Evolutionary conservation across 1,140 invertebrate species (phyloP).

Genomic region (Ips typographus): DNA sequence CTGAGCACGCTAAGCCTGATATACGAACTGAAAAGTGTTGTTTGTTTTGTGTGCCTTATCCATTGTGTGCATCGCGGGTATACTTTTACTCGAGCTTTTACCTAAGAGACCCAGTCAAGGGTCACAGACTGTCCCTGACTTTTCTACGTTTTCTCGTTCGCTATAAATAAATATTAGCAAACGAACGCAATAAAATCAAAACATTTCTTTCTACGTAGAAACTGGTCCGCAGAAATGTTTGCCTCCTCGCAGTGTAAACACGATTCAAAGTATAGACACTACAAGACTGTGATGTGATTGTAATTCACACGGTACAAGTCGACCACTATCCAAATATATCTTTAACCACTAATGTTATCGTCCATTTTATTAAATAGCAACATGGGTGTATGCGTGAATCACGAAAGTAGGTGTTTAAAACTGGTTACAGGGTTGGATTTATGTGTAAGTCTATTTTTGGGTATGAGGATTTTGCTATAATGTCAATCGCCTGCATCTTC

Average conservation of each 20-base stretch:
- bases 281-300: not conserved
- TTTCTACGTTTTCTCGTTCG: too few relatives aligned
- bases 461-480: not conserved
- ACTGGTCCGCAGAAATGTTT: too few relatives aligned
- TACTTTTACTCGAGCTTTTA: slow-evolving; percentile 21
- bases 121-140: slow-evolving; percentile 11
- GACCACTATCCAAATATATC: not conserved
- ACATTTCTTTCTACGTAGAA: too few relatives aligned
- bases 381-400: slow-evolving; percentile 6
- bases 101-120: slow-evolving; percentile 15
- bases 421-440: slow-evolving; percentile 7
- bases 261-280: not conserved
- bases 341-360: slow-evolving; percentile 1
- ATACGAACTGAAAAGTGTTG: slow-evolving; percentile 23
- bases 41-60: slow-evolving; percentile 23
- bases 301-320: slow-evolving; percentile 1
- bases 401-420: slow-evolving; percentile 7
- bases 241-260: too few relatives aligned
- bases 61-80: slow-evolving; percentile 22
- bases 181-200: too few relatives aligned
- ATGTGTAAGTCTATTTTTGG: not conserved
- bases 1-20: slow-evolving; percentile 11
- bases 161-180: too few relatives aligned
- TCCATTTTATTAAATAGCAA: slow-evolving; percentile 10
- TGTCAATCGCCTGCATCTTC: not conserved